Conservation (phyloP, 2,797 vertebrate species). For the Falco novaeseelandiae region DNA sequence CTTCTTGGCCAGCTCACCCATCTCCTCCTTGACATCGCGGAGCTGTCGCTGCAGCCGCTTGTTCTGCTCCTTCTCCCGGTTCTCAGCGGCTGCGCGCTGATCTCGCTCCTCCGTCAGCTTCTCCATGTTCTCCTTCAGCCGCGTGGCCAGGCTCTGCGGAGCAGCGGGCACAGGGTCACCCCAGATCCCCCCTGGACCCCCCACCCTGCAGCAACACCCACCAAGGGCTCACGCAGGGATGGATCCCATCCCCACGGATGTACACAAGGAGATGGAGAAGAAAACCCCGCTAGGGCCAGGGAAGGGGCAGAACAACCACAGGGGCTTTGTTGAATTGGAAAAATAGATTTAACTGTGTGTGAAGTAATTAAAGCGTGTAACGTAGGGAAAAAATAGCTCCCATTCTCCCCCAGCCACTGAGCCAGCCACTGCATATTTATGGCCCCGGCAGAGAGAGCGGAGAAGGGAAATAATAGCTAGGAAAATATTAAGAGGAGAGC, state of each 20-base stretch:
- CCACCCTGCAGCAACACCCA: not conserved
- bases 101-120: slow-evolving; percentile 94
- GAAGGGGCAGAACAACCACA: slow-evolving; percentile 50
- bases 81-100: slow-evolving; percentile 85
- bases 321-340: slow-evolving; percentile 42
- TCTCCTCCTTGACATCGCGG: slow-evolving; percentile 95
- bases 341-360: slow-evolving; percentile 72
- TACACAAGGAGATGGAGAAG: not conserved
- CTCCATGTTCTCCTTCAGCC: slow-evolving; percentile 97
- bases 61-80: slow-evolving; percentile 96
- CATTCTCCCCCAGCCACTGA: slow-evolving; percentile 61
- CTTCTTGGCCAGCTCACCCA: slow-evolving; percentile 92
- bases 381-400: slow-evolving; percentile 74
- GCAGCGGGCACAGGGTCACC: rapidly evolving
- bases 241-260: not conserved
- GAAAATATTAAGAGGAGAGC: slow-evolving; percentile 79
- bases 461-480: slow-evolving; percentile 69
- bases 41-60: slow-evolving; percentile 94
- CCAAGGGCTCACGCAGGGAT: not conserved
- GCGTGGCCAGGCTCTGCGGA: slow-evolving; percentile 84
- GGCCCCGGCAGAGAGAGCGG: slow-evolving; percentile 61
- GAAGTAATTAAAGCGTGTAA: slow-evolving; percentile 71
- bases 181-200: not conserved
- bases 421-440: slow-evolving; percentile 79
- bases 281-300: not conserved